Percentiles rank a stretch among this genome's conserved stretches.
phyloP scores from a whole-genome alignment of 2,797 vertebrate species.

The Acanthornis magna region DNA sequence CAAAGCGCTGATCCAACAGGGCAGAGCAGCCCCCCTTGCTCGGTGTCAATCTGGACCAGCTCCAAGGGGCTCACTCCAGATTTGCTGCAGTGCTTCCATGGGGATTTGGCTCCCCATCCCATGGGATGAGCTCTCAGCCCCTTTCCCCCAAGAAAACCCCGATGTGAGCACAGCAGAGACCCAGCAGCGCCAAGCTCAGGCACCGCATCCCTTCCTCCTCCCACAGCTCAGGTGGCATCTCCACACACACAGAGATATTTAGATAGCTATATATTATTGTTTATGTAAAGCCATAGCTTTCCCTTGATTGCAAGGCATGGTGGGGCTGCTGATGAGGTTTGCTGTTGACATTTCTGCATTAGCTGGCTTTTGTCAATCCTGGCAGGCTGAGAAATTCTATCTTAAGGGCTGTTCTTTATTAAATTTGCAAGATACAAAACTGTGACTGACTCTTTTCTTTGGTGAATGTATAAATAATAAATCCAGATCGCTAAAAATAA shows the following conservation, averaged over 20 bases:
- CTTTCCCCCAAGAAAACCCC: background rate
- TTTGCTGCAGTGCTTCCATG: background rate
- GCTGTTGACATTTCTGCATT: constrained; percentile 78
- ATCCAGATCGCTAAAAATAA: constrained; percentile 69
- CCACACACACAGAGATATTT: constrained; percentile 1
- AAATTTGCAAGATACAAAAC: constrained; percentile 82
- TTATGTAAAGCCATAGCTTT: constrained; percentile 58
- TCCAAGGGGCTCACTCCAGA: fast-evolving
- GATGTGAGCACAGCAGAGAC: background rate
- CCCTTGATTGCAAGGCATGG: constrained; percentile 68
- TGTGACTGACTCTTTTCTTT: constrained; percentile 79
- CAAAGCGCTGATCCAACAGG: fast-evolving
- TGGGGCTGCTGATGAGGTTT: constrained; percentile 71
- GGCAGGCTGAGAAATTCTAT: constrained; percentile 79
- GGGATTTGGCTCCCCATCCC: background rate
- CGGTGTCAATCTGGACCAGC: background rate
- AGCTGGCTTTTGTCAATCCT: constrained; percentile 78
- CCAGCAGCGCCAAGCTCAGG: background rate
- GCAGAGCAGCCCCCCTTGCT: background rate
- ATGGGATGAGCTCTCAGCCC: background rate
- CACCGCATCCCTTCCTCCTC: background rate
- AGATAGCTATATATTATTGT: constrained; percentile 57
- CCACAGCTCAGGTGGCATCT: background rate
- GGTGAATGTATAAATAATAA: constrained; percentile 75
- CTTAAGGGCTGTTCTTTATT: constrained; percentile 81